Evolutionary conservation across 2,113 vertebrate genomes (phyloP).

Genomic region (Pyxicephalus adspersus): DNA sequence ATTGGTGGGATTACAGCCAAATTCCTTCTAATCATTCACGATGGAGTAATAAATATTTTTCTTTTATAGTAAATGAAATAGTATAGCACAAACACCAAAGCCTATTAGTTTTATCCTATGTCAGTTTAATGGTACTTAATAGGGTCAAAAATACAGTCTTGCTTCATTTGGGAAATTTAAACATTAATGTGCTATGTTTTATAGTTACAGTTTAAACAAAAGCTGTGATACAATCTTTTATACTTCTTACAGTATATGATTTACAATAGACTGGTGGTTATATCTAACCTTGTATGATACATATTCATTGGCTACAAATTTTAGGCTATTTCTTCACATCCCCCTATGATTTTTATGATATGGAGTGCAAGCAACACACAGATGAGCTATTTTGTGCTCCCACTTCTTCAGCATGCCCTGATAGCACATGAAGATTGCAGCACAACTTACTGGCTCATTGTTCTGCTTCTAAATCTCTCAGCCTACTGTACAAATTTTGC

Average conservation of each 20-base stretch:
- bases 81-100: neutral
- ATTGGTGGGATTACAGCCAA: constrained; percentile 13
- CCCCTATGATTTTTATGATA: neutral
- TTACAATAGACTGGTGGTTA: neutral
- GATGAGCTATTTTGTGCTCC: no score
- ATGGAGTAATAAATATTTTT: constrained; percentile 17
- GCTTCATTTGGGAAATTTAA: constrained; percentile 20
- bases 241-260: constrained; percentile 5
- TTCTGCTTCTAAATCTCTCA: no score
- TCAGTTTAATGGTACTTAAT: constrained; percentile 12
- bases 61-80: constrained; percentile 19
- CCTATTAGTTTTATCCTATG: constrained; percentile 14
- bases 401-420: no score
- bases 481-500: no score
- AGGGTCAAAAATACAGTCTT: neutral
- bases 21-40: constrained; percentile 12
- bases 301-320: neutral
- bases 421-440: no score
- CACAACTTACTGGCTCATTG: no score
- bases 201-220: neutral
- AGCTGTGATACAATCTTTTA: constrained; percentile 10
- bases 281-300: neutral
- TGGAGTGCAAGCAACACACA: no score
- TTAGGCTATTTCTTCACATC: neutral
- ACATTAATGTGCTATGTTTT: constrained; percentile 26